Conservation (phyloP, 2,888 invertebrate genomes). For the Ennomos erosarius region DNA sequence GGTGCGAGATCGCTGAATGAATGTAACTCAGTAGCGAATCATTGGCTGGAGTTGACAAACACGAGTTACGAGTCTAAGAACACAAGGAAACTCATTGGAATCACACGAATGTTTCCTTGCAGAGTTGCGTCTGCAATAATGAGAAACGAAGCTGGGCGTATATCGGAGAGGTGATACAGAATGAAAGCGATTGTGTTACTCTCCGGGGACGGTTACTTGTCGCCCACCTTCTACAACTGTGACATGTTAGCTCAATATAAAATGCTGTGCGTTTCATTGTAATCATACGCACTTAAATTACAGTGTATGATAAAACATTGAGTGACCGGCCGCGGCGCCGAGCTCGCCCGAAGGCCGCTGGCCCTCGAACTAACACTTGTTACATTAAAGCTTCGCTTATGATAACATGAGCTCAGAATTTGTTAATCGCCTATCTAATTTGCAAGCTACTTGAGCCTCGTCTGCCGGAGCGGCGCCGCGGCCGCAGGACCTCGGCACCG, state of each 20-base stretch:
- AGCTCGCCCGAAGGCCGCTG: conserved; percentile 56
- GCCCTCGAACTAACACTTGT: conserved; percentile 64
- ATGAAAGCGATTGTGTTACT: conserved; percentile 62
- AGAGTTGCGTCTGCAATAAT: conserved; percentile 22
- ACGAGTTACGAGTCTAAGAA: not conserved
- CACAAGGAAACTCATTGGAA: conserved; percentile 12
- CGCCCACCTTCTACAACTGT: conserved; percentile 58
- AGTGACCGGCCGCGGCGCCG: conserved; percentile 55
- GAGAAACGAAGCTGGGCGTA: conserved; percentile 68
- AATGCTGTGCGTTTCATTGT: conserved; percentile 20
- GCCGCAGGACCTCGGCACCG: conserved; percentile 71
- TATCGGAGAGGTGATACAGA: conserved; percentile 73
- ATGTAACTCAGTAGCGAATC: conserved; percentile 26
- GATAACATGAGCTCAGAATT: conserved; percentile 74
- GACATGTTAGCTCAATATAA: conserved; percentile 31
- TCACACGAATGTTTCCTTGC: conserved; percentile 13
- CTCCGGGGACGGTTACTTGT: conserved; percentile 78
- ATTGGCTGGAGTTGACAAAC: conserved; percentile 1
- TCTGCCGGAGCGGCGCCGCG: conserved; percentile 54
- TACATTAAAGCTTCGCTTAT: conserved; percentile 80
- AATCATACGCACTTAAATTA: conserved; percentile 16
- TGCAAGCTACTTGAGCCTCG: conserved; percentile 73
- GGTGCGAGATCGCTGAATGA: conserved; percentile 71
- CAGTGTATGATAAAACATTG: conserved; percentile 45
- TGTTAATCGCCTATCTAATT: conserved; percentile 84